Percentiles rank a stretch among this genome's conserved stretches.
Conservation (phyloP, 2,113 vertebrate species). For the Aegotheles bennettii region DNA sequence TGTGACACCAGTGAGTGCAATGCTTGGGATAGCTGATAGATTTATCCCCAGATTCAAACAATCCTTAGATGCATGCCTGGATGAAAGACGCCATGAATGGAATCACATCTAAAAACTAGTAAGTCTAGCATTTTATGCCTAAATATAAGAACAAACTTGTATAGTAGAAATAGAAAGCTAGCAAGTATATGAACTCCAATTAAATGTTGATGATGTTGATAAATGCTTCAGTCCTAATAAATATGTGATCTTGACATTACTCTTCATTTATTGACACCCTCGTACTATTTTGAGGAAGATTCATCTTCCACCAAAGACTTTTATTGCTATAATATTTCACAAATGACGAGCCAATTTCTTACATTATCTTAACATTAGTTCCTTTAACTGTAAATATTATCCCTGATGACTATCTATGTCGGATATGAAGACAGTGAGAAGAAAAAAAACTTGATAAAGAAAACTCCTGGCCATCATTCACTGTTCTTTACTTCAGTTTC, state of each 20-base stretch:
- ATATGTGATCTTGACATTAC: constrained; percentile 50
- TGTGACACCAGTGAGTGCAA: not conserved
- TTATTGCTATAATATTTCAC: constrained; percentile 73
- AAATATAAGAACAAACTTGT: not conserved
- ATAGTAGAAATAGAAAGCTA: not conserved
- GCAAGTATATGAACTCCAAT: constrained; percentile 7
- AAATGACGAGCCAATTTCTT: constrained; percentile 63
- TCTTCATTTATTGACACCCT: constrained; percentile 63
- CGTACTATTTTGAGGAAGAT: constrained; percentile 52
- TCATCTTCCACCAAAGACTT: constrained; percentile 52
- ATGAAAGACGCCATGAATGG: not conserved
- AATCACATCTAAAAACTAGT: not conserved
- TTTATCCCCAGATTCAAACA: not conserved
- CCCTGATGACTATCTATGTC: constrained; percentile 32
- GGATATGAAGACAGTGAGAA: not conserved
- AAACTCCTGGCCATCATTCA: constrained; percentile 45
- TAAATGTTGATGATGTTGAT: constrained; percentile 26
- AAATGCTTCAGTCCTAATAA: constrained; percentile 45
- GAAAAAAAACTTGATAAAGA: not conserved
- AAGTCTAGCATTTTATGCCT: not conserved
- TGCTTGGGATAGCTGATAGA: not conserved
- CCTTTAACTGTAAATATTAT: too few species aligned
- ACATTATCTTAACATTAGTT: constrained; percentile 68
- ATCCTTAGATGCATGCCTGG: not conserved
- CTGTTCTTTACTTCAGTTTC: not conserved